These are phyloP conservation scores for Sericinus montela DNA, from an alignment of 2,888 invertebrate species.

Conservation along the genomic window DNA sequence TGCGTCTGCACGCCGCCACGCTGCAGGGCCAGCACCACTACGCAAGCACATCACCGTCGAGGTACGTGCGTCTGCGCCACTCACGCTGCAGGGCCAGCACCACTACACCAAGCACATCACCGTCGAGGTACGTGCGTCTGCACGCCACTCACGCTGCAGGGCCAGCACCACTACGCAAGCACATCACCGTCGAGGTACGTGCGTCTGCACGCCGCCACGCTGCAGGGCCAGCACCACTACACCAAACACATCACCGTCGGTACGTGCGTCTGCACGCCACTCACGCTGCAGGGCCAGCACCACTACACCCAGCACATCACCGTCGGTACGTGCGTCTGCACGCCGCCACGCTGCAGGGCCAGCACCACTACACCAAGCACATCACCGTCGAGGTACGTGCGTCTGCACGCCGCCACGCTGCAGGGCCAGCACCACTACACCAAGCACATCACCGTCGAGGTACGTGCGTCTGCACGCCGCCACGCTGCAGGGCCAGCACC, in stretches of 20 bases:
- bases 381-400: conserved; percentile 62
- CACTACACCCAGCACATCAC: no score
- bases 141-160: conserved; percentile 88
- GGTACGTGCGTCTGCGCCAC: conserved; percentile 82
- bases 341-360: no score
- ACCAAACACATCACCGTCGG: no score
- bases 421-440: conserved; percentile 86
- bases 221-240: conserved; percentile 84
- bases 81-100: conserved; percentile 88
- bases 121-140: conserved; percentile 84
- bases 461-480: conserved; percentile 84
- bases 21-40: no score
- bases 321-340: conserved; percentile 56
- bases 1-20: no score
- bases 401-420: conserved; percentile 87
- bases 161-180: conserved; percentile 83
- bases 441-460: conserved; percentile 79
- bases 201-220: conserved; percentile 87
- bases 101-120: no score
- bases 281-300: no score
- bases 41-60: no score
- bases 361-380: conserved; percentile 26
- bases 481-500: no score
- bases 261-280: no score
- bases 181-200: conserved; percentile 83